Evolutionary conservation across 2,888 invertebrate genomes (phyloP).

Genomic region (Idaea straminata): DNA sequence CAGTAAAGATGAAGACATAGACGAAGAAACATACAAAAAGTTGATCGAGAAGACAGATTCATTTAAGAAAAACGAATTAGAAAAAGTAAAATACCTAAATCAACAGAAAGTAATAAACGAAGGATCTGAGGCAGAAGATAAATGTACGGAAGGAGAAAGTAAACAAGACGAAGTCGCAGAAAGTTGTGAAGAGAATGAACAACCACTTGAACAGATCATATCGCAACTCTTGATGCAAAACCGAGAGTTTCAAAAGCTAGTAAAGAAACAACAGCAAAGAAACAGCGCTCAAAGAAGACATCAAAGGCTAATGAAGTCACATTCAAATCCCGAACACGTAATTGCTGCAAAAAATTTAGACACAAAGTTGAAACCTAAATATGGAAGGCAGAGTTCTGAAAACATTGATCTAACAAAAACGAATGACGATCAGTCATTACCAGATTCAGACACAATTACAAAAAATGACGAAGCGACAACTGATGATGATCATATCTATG

Average conservation of each 20-base stretch:
- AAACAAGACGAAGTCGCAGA: conserved; percentile 44
- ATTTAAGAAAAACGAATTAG: conserved; percentile 75
- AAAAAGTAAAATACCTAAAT: conserved; percentile 73
- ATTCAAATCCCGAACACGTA: conserved; percentile 74
- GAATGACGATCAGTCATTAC: conserved; percentile 22
- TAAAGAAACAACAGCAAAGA: conserved; percentile 85
- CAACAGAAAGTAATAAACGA: conserved; percentile 74
- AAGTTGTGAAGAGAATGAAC: conserved; percentile 67
- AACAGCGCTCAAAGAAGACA: conserved; percentile 77
- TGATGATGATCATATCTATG: conserved; percentile 81
- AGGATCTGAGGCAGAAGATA: conserved; percentile 66
- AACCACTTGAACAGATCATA: conserved; percentile 87
- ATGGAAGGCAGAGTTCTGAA: conserved; percentile 62
- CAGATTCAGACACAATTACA: conserved; percentile 29
- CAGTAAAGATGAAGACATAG: conserved; percentile 70
- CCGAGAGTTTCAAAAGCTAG: conserved; percentile 88
- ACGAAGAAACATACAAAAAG: conserved; percentile 71
- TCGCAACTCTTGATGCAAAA: conserved; percentile 91
- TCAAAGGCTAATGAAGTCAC: conserved; percentile 77
- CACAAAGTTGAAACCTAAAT: conserved; percentile 59
- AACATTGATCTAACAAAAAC: conserved; percentile 36
- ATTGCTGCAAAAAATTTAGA: conserved; percentile 62
- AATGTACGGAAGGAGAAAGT: conserved; percentile 40
- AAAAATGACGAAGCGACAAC: conserved; percentile 35
- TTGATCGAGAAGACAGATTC: conserved; percentile 78